These are phyloP conservation scores for Sebastes matsubarae DNA, from an alignment of 2,797 vertebrate genomes.

Conservation along the genomic window DNA sequence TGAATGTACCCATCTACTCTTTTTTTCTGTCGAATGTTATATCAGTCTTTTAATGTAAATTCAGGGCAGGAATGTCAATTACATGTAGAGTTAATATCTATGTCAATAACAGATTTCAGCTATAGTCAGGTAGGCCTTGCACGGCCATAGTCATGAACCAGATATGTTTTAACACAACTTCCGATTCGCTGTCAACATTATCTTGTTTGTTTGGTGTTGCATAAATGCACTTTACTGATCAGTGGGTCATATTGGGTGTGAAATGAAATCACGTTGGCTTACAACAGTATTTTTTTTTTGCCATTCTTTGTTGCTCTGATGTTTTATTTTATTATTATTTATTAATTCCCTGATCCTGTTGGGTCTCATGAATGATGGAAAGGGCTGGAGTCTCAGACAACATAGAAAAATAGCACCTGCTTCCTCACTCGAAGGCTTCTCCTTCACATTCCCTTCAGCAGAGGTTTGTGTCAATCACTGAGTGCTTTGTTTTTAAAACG, in stretches of 20 bases:
- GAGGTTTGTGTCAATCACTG: constrained; percentile 68
- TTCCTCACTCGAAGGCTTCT: constrained; percentile 73
- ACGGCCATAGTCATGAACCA: constrained; percentile 82
- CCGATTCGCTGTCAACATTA: constrained; percentile 82
- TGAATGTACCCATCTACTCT: constrained; percentile 85
- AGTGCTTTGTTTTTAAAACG: constrained; percentile 53
- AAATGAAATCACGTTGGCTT: constrained; percentile 75
- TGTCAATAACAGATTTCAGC: constrained; percentile 81
- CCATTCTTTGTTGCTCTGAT: constrained; percentile 67
- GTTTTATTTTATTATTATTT: constrained; percentile 25
- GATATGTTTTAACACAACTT: constrained; percentile 80
- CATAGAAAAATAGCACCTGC: constrained; percentile 71
- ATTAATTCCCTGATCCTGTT: constrained; percentile 62
- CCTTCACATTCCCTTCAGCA: constrained; percentile 80
- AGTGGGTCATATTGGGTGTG: constrained; percentile 79
- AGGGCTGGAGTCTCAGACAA: constrained; percentile 73
- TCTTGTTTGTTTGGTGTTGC: constrained; percentile 85
- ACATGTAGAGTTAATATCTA: constrained; percentile 85
- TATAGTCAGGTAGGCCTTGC: constrained; percentile 85
- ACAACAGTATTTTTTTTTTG: constrained; percentile 36
- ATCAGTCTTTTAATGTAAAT: constrained; percentile 80
- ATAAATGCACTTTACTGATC: constrained; percentile 89
- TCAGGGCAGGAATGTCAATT: constrained; percentile 85
- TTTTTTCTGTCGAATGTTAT: constrained; percentile 76
- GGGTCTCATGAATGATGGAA: constrained; percentile 74